phyloP scores from a whole-genome alignment of 2,113 vertebrate species.

The Etheostoma cragini region DNA sequence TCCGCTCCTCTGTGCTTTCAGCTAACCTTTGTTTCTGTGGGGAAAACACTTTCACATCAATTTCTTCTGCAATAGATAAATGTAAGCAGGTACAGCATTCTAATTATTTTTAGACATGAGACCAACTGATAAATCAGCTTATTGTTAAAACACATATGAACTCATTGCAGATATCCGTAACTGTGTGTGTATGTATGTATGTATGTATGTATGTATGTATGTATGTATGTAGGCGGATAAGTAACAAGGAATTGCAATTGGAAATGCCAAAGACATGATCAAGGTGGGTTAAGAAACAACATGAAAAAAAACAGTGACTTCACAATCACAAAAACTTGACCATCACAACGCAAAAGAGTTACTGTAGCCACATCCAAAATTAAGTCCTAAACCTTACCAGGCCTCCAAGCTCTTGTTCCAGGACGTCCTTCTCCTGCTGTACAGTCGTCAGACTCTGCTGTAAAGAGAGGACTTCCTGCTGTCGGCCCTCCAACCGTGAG shows the following conservation, averaged over 20 bases:
- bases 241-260: background rate
- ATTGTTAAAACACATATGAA: no score
- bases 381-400: constrained; percentile 86
- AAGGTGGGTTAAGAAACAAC: background rate
- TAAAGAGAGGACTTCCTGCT: constrained; percentile 86
- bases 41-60: background rate
- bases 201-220: no score
- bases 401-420: constrained; percentile 88
- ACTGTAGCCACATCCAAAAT: background rate
- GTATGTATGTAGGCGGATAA: no score
- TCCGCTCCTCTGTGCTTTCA: constrained; percentile 85
- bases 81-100: background rate
- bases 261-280: background rate
- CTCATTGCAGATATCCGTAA: background rate
- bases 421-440: constrained; percentile 86
- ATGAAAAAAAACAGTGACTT: constrained; percentile 13
- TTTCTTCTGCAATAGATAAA: background rate
- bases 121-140: background rate
- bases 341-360: background rate
- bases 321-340: background rate
- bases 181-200: no score
- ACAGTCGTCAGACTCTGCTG: constrained; percentile 86
- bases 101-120: background rate
- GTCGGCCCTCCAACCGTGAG: constrained; percentile 86
- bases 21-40: constrained; percentile 89